Evolutionary conservation across 2,113 vertebrate genomes (phyloP).

Genomic region (Gorilla gorilla): DNA sequence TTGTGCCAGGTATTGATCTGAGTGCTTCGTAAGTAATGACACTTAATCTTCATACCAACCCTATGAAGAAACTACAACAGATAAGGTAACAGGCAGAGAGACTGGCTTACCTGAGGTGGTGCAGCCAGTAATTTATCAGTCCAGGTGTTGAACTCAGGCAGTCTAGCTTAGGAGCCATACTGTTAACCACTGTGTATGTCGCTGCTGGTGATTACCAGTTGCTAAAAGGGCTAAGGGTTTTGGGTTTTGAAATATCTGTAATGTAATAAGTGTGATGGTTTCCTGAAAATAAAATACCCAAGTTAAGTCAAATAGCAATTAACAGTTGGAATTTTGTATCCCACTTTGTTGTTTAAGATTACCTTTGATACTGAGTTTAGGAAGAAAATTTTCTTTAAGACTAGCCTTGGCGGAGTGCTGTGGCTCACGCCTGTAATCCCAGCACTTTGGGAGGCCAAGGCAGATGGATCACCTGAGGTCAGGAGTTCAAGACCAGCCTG

Average conservation of each 20-base stretch:
- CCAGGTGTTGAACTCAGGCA: background rate
- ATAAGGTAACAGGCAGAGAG: constrained; percentile 4
- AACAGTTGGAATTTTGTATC: background rate
- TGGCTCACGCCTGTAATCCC: no score
- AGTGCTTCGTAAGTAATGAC: background rate
- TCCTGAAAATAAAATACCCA: background rate
- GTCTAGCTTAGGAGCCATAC: background rate
- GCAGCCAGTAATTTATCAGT: background rate
- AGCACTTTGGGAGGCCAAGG: no score
- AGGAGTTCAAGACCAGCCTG: no score
- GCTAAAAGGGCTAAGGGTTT: background rate
- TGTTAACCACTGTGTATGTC: background rate
- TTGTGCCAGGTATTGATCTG: background rate
- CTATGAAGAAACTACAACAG: background rate
- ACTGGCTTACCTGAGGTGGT: background rate
- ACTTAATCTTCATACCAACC: background rate
- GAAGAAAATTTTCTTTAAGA: background rate
- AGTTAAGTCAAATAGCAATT: background rate
- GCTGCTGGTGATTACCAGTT: background rate
- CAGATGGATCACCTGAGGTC: no score
- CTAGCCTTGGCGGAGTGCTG: accelerated
- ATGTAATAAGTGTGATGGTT: background rate
- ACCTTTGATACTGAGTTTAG: background rate
- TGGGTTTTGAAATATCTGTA: background rate
- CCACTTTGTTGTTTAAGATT: constrained; percentile 20